A percentile compares a stretch with the other conserved stretches of the same genome.
These are phyloP conservation scores for Drosophila infuscata DNA, from an alignment of 2,888 invertebrate species.

Conservation along the genomic window DNA sequence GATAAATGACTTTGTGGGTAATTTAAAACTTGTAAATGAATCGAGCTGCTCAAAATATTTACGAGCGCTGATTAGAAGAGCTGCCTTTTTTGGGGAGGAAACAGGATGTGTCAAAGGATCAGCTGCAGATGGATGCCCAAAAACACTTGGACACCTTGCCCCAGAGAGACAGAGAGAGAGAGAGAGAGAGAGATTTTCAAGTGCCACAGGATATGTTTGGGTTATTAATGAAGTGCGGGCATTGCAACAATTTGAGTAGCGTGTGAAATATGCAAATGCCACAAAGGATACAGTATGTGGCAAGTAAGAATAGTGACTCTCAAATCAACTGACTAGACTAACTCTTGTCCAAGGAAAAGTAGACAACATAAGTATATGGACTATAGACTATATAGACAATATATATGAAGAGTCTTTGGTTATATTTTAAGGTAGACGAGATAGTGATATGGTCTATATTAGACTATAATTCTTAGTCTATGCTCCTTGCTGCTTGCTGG, in stretches of 20 bases:
- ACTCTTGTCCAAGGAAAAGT: not conserved
- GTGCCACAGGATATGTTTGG: conserved; percentile 47
- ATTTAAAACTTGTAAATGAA: conserved; percentile 42
- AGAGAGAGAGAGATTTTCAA: not conserved
- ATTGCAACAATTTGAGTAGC: conserved; percentile 43
- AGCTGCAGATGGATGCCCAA: conserved; percentile 37
- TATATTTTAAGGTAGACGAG: too few species aligned
- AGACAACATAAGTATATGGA: not conserved
- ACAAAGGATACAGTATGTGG: not conserved
- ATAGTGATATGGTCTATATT: too few species aligned
- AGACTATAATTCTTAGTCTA: too few species aligned
- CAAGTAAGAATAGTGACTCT: not conserved
- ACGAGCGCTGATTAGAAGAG: conserved; percentile 34
- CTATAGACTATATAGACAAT: too few species aligned
- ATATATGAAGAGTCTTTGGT: too few species aligned
- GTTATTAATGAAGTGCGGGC: conserved; percentile 51
- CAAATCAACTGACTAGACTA: conserved; percentile 1
- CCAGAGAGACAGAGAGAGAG: not conserved
- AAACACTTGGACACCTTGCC: conserved; percentile 53
- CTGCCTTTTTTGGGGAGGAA: not conserved
- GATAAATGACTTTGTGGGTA: conserved; percentile 42
- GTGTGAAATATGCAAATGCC: conserved; percentile 57
- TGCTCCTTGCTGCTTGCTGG: not conserved
- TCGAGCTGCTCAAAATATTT: conserved; percentile 54
- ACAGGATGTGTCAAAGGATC: conserved; percentile 56